phyloP scores from a whole-genome alignment of 1,140 invertebrate species.

The Caerostris extrusa region DNA sequence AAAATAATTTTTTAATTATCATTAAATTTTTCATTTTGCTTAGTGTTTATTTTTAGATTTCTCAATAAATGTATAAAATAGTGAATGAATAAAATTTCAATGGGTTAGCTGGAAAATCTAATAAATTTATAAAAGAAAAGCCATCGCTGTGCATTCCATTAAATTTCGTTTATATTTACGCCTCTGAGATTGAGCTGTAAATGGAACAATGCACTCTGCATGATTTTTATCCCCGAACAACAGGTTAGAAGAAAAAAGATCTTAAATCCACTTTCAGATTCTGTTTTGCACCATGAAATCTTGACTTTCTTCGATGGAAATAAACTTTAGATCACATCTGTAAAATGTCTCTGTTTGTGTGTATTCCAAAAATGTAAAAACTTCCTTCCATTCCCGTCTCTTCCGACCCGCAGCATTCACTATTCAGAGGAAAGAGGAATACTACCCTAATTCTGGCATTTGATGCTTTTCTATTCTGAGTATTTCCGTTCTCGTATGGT shows the following conservation, averaged over 20 bases:
- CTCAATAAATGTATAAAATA: too few relatives aligned
- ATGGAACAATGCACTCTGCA: slow-evolving; percentile 26
- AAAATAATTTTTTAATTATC: too few relatives aligned
- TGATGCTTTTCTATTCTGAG: not conserved
- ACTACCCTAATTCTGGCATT: not conserved
- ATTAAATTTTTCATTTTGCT: too few relatives aligned
- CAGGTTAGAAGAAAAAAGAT: not conserved
- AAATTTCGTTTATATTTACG: not conserved
- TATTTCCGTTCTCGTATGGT: not conserved
- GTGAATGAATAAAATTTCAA: too few relatives aligned
- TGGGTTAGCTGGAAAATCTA: too few relatives aligned
- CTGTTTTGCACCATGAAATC: not conserved
- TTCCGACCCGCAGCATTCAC: not conserved
- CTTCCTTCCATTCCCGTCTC: not conserved
- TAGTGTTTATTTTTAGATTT: too few relatives aligned
- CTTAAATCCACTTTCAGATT: not conserved
- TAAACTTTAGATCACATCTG: not conserved
- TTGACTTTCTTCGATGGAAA: too few relatives aligned
- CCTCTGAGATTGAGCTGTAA: not conserved
- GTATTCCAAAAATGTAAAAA: not conserved
- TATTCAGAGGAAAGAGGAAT: not conserved
- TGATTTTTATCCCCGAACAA: not conserved
- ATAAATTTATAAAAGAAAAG: too few relatives aligned
- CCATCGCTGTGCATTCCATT: too few relatives aligned
- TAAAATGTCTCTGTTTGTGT: not conserved